These are phyloP conservation scores for Pentamera pediparva DNA, from an alignment of 53 echinoderm and acorn worm genomes.

Conservation along the genomic window DNA sequence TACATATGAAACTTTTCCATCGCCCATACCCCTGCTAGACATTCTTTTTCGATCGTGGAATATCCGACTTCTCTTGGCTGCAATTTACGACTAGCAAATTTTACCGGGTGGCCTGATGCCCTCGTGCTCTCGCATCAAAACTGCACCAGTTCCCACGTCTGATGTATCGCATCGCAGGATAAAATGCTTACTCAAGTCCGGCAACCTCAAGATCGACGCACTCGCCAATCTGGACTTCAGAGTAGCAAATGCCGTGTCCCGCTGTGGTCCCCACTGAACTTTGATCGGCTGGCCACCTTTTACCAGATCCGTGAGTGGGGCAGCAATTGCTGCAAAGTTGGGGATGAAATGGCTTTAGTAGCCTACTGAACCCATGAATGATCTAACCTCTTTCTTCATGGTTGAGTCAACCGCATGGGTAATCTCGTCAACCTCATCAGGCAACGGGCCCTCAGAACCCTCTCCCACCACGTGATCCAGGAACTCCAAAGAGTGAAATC, in stretches of 20 bases:
- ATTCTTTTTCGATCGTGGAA: not conserved
- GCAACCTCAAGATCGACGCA: constrained; percentile 11
- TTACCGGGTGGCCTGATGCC: constrained; percentile 2
- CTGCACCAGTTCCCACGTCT: constrained; percentile 23
- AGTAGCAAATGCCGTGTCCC: constrained; percentile 7
- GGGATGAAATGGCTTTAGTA: constrained; percentile 27
- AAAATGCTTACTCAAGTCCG: constrained; percentile 1
- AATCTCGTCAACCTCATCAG: too few relatives aligned
- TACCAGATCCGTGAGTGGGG: constrained; percentile 17
- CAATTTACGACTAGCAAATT: constrained; percentile 18
- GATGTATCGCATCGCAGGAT: constrained; percentile 27
- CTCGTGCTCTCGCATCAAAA: not conserved
- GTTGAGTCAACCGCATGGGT: too few relatives aligned
- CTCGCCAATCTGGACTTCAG: not conserved
- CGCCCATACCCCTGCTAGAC: not conserved
- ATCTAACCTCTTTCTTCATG: not conserved
- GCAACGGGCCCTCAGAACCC: too few relatives aligned
- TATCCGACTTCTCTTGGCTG: not conserved
- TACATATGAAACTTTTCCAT: constrained; percentile 7
- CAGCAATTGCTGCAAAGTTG: constrained; percentile 32
- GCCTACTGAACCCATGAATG: constrained; percentile 2
- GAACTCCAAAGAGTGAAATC: not conserved
- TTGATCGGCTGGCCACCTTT: constrained; percentile 28
- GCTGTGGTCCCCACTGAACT: constrained; percentile 8
- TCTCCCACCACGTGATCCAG: constrained; percentile 2